phyloP scores from a whole-genome alignment of 2,113 vertebrate genomes.

The Gymnobelideus leadbeateri region DNA sequence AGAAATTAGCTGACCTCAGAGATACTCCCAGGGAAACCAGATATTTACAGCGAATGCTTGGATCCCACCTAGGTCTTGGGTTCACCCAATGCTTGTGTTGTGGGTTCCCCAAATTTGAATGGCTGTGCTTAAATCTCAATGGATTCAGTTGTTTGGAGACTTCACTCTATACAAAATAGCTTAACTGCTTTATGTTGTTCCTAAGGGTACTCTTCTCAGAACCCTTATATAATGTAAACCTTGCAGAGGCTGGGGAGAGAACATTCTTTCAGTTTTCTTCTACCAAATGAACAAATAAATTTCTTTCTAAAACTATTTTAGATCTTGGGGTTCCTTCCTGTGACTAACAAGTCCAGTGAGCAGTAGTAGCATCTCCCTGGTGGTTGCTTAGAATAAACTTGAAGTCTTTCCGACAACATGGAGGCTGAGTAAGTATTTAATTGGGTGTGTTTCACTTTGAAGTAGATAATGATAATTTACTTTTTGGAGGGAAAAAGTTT shows the following conservation, averaged over 20 bases:
- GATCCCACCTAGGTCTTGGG: not conserved
- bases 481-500: too few relatives aligned
- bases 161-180: not conserved
- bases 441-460: too few relatives aligned
- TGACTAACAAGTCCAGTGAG: too few relatives aligned
- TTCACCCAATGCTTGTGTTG: too few relatives aligned
- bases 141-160: not conserved
- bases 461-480: too few relatives aligned
- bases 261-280: not conserved
- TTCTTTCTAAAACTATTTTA: not conserved
- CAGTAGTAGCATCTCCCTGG: too few relatives aligned
- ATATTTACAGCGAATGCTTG: not conserved
- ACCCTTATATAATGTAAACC: not conserved
- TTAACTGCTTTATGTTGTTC: not conserved
- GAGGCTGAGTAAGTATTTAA: too few relatives aligned
- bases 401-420: too few relatives aligned
- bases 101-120: too few relatives aligned
- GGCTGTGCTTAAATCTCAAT: not conserved
- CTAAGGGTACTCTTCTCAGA: not conserved
- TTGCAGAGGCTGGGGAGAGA: not conserved
- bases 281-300: not conserved
- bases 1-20: not conserved
- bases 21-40: not conserved
- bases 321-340: too few relatives aligned
- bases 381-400: too few relatives aligned